Evolutionary conservation across 1,140 invertebrate species (phyloP), one percentile per base, ranked within the genome.

Genomic region (Helicorthomorpha holstii): DNA sequence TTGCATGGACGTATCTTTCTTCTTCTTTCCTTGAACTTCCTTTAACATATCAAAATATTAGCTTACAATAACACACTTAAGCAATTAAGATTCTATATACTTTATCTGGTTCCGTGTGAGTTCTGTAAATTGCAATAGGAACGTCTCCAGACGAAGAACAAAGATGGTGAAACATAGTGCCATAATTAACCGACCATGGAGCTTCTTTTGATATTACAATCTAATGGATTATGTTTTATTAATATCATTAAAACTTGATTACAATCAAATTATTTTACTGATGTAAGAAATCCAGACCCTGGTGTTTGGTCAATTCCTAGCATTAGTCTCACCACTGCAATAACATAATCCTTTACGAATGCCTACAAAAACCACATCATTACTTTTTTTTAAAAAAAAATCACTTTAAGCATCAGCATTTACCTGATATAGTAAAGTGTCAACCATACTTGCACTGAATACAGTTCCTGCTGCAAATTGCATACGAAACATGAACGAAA

Each of bases 401-500:
- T 45, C 21, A 12, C n/a, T n/a, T 19, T 23, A 45, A 7, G 25
- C 23, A n/a, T n/a, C n/a, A n/a, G n/a, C 16, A 38, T 27, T 45
- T 55, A 70, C 69, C 63, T 73, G 71, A 54, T 73, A 74, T 10
- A 76, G 57, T 44, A 77, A 57, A 0, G 75, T 75, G 58, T 78
- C 75, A 48, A 78, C 58, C 76, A 78, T 78, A 52, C 71, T 75
- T 26, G 76, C 75, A 58, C 87, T 93, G 73, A 98, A 98, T 22
- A 98, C 93, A 58, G 83, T 89, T 1, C 94, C 94, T 25, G 90
- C 89, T 27, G 94, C 93, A 68, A 98, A 98, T 3, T 93, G 93
- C 54, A 98, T 70, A 29, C 94, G 81, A 70, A 98, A 98, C 92
- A 98, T 98, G 70, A 97, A 98, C n/a, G 91, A 94, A 66, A 98